Percentiles rank a stretch among this genome's conserved stretches.
Conservation (phyloP, 2,888 invertebrate genomes). For the Hirudinaria manillensis region DNA sequence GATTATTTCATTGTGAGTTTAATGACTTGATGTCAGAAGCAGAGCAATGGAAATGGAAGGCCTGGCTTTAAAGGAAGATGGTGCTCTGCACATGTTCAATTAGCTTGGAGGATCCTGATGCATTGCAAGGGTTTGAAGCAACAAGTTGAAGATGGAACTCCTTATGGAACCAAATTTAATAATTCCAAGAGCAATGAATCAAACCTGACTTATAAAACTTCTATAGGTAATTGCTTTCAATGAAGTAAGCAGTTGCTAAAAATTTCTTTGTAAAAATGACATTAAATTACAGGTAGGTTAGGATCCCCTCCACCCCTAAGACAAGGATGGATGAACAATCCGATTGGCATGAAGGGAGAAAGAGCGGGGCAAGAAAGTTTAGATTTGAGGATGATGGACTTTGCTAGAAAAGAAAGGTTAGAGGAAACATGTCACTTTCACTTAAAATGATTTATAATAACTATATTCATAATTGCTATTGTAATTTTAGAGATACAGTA, state of each 20-base stretch:
- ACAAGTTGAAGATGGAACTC: slow-evolving; percentile 4
- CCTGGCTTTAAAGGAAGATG: slow-evolving; percentile 23
- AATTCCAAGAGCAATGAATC: slow-evolving; percentile 1
- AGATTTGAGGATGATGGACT: slow-evolving; percentile 21
- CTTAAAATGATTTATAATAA: not conserved
- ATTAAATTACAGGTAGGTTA: not conserved
- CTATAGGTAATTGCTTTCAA: not conserved
- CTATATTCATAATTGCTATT: not conserved
- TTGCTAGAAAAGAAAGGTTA: slow-evolving; percentile 28
- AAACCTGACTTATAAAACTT: not conserved
- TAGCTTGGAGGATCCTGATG: slow-evolving; percentile 28
- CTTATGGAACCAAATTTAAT: not conserved
- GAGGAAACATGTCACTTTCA: not conserved
- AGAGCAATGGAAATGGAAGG: not conserved
- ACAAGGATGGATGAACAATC: not conserved
- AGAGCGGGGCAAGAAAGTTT: not conserved
- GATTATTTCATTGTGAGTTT: not conserved
- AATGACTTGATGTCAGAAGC: not conserved
- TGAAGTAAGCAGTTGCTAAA: not conserved
- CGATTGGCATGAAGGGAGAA: not conserved
- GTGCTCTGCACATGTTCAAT: slow-evolving; percentile 29
- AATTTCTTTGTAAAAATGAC: too few relatives aligned
- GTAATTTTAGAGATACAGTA: slow-evolving; percentile 1
- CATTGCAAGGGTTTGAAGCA: slow-evolving; percentile 14
- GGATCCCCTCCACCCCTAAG: slow-evolving; percentile 17